Evolutionary conservation across 2,113 vertebrate species (phyloP), one percentile per base, ranked within the genome.

Genomic region (Aramus guarauna): DNA sequence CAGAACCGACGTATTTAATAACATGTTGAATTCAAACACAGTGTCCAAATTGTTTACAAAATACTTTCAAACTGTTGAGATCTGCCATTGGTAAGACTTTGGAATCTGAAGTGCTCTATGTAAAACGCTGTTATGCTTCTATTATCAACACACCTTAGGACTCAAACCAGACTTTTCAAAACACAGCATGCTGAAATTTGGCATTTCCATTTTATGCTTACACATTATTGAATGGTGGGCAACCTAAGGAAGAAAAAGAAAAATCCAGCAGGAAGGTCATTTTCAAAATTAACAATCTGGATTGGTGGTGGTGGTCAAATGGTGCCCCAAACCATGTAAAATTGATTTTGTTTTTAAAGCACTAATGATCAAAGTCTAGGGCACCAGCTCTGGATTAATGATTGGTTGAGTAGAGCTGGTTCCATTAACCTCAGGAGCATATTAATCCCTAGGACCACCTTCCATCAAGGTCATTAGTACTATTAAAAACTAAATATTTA

Each of bases 301-400:
- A 73, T 85, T 90, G 84, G 92, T 96, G 50, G 82, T 83, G 53
- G 55, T 93, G 95, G 95, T 85, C 94, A 97, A 95, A 96, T 96
- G 84, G 77, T 97, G 93, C 95, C 94, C 63, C 64, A 94, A 96
- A 97, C 91, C 81, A 96, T 73, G 50, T 77, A 88, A 95, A 97
- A 97, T 88, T 94, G 67, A 97, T 97, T 94, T 92, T 91, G 71
- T 85, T 94, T 95, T 96, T 94, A 76, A 76, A 88, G 62, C 63
- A 39, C 81, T 97, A 96, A 97, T 90, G 94, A 96, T 90, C 87
- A 79, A 92, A 93, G 88, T 92, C 87, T 82, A 68, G 91, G 71
- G 71, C 89, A 92, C 36, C 27, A 13, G 74, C 89, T 80, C 76
- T 50, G 55, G 93, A 94, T 94, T 96, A 97, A 97, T 94, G 92